Evolutionary conservation across 2,113 vertebrate species (phyloP), one percentile per base, ranked within the genome.

Genomic region (Sapayoa aenigma): DNA sequence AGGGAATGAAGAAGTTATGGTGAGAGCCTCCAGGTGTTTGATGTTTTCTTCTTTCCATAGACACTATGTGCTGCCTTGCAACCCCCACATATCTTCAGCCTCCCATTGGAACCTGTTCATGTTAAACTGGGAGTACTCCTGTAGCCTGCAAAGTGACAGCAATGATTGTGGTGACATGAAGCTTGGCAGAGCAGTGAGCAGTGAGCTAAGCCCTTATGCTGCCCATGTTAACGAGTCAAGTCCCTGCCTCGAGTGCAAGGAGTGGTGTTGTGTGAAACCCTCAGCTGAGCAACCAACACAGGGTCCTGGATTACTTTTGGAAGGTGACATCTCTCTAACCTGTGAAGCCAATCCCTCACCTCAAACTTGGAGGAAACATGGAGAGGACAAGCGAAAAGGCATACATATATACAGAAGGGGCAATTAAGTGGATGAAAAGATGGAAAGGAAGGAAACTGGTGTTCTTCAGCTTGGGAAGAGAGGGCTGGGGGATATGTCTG

Each of bases 301-400:
- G 39, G 42, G 23, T 30, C 46, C 74, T 0, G 1, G 33, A 74
- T 56, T n/a, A 56, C 41, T 79, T 60, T 53, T 66, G 47, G 67
- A 60, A 62, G 53, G 47, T 47, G 33, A 35, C 44, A 55, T 19
- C 33, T 78, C 56, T 47, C 24, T 35, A 72, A 41, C 15, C 22
- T 1, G 1, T 59, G 35, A 77, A 69, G 56, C 42, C 35, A 55
- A 20, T 2, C 15, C 20, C 27, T 66, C 2, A 1, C 7, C 30
- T 24, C 56, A 59, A 33, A 46, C 0, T 1, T 50, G 46, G 17
- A 75, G 46, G 19, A 62, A 11, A 5, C 39, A 63, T 78, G 19
- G 24, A 50, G 12, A 71, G 17, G 23, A 60, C 33, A 83, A 71
- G 12, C 4, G 30, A 72, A 76, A 12, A 63, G 60, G 56, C 27